phyloP scores from a whole-genome alignment of 1,140 invertebrate species.

The Helicoverpa zea region DNA sequence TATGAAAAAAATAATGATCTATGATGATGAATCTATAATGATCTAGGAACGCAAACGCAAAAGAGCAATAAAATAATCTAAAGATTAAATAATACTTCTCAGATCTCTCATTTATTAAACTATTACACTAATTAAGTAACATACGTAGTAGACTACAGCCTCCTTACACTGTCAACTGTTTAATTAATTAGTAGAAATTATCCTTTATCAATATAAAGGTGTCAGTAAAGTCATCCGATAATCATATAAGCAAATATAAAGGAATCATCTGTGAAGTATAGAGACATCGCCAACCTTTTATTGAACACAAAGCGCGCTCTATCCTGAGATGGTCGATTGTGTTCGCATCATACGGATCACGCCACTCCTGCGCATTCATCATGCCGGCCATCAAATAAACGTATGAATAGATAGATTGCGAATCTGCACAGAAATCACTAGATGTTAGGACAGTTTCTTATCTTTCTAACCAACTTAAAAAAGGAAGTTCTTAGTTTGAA shows the following conservation, averaged over 20 bases:
- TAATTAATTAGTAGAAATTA: background rate
- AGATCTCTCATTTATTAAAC: too few species aligned
- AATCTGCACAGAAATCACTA: background rate
- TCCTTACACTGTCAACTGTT: background rate
- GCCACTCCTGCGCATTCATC: constrained; percentile 49
- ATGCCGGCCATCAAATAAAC: background rate
- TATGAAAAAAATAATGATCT: too few species aligned
- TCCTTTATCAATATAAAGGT: background rate
- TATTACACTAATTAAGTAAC: too few species aligned
- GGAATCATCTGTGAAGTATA: background rate
- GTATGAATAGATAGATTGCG: background rate
- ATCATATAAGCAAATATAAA: constrained; percentile 5
- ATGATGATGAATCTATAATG: too few species aligned
- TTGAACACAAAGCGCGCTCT: constrained; percentile 28
- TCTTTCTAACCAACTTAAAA: too few species aligned
- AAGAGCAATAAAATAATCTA: too few species aligned
- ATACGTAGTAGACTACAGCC: background rate
- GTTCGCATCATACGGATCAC: constrained; percentile 49
- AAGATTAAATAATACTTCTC: too few species aligned
- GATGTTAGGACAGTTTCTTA: too few species aligned
- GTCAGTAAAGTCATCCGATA: constrained; percentile 3
- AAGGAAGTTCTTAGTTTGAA: too few species aligned
- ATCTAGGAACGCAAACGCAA: too few species aligned
- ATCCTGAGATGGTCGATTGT: constrained; percentile 48
- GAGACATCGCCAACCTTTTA: constrained; percentile 33